A percentile compares a stretch with the other conserved stretches of the same genome.
These are phyloP conservation scores for Morpho achilles DNA, from an alignment of 2,888 invertebrate genomes.

Conservation along the genomic window DNA sequence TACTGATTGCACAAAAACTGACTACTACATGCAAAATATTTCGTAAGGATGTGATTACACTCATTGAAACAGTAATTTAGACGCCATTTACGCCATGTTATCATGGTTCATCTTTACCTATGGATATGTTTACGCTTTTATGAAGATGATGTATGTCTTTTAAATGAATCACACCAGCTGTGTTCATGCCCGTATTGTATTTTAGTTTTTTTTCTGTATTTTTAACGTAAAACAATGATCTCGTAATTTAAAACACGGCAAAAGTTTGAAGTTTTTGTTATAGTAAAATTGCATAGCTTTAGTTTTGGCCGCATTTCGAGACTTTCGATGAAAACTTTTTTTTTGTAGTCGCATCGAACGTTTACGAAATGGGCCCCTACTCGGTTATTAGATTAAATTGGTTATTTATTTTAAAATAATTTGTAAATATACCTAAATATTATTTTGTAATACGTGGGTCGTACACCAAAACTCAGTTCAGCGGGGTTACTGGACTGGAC, in stretches of 20 bases:
- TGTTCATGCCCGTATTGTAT: slow-evolving; percentile 52
- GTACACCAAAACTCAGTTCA: slow-evolving; percentile 60
- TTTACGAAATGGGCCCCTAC: slow-evolving; percentile 32
- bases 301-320: slow-evolving; percentile 16
- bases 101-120: too few species aligned
- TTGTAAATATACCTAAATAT: slow-evolving; percentile 61
- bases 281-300: slow-evolving; percentile 31
- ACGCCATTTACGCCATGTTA: too few species aligned
- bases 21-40: too few species aligned
- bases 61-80: too few species aligned
- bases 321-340: slow-evolving; percentile 14
- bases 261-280: slow-evolving; percentile 34
- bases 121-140: too few species aligned
- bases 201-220: slow-evolving; percentile 33
- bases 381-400: slow-evolving; percentile 64
- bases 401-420: slow-evolving; percentile 66
- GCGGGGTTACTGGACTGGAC: slow-evolving; percentile 69
- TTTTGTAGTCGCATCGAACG: slow-evolving; percentile 10
- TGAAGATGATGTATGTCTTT: slow-evolving; percentile 17
- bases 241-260: slow-evolving; percentile 58
- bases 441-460: slow-evolving; percentile 55
- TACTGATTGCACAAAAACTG: too few species aligned
- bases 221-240: slow-evolving; percentile 68
- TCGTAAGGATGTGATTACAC: too few species aligned
- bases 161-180: slow-evolving; percentile 64